Conservation (phyloP, 2,888 invertebrate species). For the Drosophila kanekoi region DNA sequence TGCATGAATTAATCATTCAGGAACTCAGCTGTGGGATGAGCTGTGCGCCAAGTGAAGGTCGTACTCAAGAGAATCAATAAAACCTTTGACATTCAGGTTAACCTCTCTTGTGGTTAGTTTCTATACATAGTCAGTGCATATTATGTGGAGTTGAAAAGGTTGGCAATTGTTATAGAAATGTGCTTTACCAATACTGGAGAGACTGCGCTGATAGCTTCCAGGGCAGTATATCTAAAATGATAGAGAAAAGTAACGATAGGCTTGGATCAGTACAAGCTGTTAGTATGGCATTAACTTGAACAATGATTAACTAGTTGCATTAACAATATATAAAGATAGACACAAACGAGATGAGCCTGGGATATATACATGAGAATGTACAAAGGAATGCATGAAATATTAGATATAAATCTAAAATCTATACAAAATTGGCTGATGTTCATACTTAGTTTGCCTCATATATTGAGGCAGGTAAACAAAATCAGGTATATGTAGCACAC, state of each 20-base stretch:
- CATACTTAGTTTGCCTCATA: conserved; percentile 12
- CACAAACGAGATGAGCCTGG: not conserved
- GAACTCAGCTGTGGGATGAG: conserved; percentile 8
- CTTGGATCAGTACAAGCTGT: conserved; percentile 51
- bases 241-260: conserved; percentile 57
- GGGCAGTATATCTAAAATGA: conserved; percentile 82
- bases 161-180: conserved; percentile 26
- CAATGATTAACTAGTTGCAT: conserved; percentile 20
- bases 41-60: conserved; percentile 52
- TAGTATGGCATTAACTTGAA: conserved; percentile 17
- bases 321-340: not conserved
- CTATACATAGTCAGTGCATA: not conserved
- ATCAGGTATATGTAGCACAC: conserved; percentile 45
- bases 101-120: conserved; percentile 3
- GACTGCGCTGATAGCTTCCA: conserved; percentile 68
- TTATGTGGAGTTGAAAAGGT: not conserved
- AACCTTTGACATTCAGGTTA: conserved; percentile 18
- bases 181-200: conserved; percentile 66
- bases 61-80: conserved; percentile 61
- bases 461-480: conserved; percentile 51
- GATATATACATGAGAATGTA: not conserved
- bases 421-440: conserved; percentile 11
- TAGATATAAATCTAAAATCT: conserved; percentile 4
- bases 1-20: conserved; percentile 46
- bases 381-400: not conserved